phyloP scores from a whole-genome alignment of 2,113 vertebrate species.

The Podarcis cretensis region DNA sequence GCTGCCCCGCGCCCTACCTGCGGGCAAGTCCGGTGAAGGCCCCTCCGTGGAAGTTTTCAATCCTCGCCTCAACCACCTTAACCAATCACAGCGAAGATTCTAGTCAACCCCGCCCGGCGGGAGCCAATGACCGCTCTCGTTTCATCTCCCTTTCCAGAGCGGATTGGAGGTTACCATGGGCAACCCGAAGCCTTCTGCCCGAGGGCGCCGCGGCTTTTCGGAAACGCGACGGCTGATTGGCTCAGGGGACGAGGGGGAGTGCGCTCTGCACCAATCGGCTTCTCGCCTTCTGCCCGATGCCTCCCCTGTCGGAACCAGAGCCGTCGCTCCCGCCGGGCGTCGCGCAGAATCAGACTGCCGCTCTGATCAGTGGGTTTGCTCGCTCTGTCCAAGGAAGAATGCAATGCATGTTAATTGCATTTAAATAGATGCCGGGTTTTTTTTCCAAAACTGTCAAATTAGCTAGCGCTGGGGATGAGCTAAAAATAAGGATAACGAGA shows the following conservation, averaged over 20 bases:
- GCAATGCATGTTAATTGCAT: background rate
- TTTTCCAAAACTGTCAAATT: background rate
- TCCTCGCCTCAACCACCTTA: too few relatives aligned
- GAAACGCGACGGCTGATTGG: background rate
- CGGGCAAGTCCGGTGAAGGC: background rate
- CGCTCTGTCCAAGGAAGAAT: background rate
- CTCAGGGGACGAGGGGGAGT: background rate
- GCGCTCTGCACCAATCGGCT: background rate
- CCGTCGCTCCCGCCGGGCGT: too few relatives aligned
- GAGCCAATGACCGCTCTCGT: background rate
- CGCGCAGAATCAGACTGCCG: background rate
- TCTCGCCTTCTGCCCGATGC: accelerated
- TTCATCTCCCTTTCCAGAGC: background rate
- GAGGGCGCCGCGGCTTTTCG: background rate
- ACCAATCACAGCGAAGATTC: background rate
- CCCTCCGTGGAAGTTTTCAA: background rate
- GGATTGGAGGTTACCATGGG: background rate
- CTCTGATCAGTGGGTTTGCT: too few relatives aligned
- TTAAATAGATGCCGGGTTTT: background rate
- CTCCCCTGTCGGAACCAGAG: accelerated
- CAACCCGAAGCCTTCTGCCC: background rate
- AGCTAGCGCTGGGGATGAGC: background rate
- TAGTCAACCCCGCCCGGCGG: accelerated
- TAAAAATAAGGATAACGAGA: background rate
- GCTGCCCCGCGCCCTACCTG: background rate